phyloP scores from a whole-genome alignment of 2,888 invertebrate genomes.

The Gibbula magus region DNA sequence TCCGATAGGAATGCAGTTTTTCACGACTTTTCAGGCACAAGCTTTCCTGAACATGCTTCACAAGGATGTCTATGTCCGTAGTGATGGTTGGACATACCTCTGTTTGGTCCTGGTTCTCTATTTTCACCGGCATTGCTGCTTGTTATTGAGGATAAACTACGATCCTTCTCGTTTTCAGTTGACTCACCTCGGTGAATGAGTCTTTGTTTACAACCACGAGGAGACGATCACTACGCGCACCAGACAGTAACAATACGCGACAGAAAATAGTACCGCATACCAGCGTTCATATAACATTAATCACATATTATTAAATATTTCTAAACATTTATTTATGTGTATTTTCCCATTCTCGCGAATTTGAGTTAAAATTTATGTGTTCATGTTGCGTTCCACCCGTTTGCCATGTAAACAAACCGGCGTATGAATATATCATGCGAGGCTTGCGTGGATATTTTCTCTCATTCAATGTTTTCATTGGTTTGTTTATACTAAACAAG shows the following conservation, averaged over 20 bases:
- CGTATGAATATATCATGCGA: conserved; percentile 25
- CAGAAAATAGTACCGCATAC: not conserved
- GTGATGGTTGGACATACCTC: not conserved
- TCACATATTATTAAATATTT: not conserved
- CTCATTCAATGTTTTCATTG: conserved; percentile 23
- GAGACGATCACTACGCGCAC: not conserved
- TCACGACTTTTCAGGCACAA: conserved; percentile 26
- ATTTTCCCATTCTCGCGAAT: not conserved
- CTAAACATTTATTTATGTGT: not conserved
- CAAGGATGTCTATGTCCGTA: conserved; percentile 23
- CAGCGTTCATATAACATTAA: not conserved
- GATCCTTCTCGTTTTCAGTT: not conserved
- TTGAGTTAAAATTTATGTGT: no score
- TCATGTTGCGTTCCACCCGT: not conserved
- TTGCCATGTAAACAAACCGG: conserved; percentile 12
- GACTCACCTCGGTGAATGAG: conserved; percentile 21
- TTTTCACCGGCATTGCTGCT: conserved; percentile 30
- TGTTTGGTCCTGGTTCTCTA: conserved; percentile 8
- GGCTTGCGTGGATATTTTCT: not conserved
- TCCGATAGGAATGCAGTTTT: conserved; percentile 23
- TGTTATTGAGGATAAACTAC: not conserved
- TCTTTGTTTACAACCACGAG: conserved; percentile 26
- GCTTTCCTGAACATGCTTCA: conserved; percentile 26
- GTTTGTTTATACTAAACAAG: not conserved
- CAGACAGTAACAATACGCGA: conserved; percentile 3